These are phyloP conservation scores for Epinephelus moara DNA, from an alignment of 2,113 vertebrate species.

Conservation along the genomic window DNA sequence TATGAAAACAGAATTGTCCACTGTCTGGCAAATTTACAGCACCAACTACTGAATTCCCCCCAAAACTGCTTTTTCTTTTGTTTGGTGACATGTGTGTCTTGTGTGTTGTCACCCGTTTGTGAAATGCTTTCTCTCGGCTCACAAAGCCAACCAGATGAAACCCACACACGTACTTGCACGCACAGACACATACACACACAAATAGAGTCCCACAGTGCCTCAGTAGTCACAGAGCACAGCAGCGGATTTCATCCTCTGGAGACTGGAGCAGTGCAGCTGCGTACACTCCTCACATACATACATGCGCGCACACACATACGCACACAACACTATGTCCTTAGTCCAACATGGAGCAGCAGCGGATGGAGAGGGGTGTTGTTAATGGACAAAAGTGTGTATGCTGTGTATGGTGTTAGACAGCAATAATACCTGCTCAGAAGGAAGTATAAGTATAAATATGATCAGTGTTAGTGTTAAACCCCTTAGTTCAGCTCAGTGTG, in stretches of 20 bases:
- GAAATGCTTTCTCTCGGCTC: background rate
- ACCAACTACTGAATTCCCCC: background rate
- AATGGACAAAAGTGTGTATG: background rate
- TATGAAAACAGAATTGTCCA: background rate
- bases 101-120: constrained; percentile 1
- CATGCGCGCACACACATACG: background rate
- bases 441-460: constrained; percentile 7
- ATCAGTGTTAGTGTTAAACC: background rate
- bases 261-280: constrained; percentile 26
- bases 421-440: constrained; percentile 2
- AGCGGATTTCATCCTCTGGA: constrained; percentile 24
- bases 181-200: background rate
- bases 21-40: background rate
- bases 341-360: background rate
- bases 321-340: background rate
- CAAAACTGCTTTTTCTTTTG: background rate
- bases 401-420: background rate
- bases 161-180: background rate
- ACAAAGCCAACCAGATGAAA: background rate
- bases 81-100: background rate
- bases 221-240: constrained; percentile 26
- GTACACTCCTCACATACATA: background rate
- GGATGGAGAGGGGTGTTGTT: constrained; percentile 1
- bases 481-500: constrained; percentile 7
- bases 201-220: background rate